Base-by-base conservation (phyloP, 35 echinoderm and acorn worm species). In the Anneissia japonica region DNA sequence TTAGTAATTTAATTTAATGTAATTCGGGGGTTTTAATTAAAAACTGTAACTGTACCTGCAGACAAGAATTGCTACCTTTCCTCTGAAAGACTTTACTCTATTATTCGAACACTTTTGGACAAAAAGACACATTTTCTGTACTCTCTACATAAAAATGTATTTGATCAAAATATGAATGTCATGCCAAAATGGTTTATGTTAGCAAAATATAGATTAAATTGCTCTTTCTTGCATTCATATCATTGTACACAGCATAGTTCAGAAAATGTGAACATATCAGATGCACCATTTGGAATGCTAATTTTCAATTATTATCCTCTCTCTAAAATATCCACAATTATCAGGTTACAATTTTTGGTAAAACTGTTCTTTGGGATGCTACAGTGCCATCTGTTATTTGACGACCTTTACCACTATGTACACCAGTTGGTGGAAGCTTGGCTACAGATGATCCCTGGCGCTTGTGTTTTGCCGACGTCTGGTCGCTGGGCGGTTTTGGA, bases 321-420 rank as follows among this genome's bases (percentile, higher is more conserved):
- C 11, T 32, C 11, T 77, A 77, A 35, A 77, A 35, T 35, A 32
- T 35, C 36, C 1, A 0, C 32, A 46, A 31, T 17, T 76, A 45
- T 72, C 92, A 97, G 80, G 94, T 99, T 34, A 99, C 96, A 81
- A 99, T 99, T 77, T 99, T 99, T 34, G 96, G 96, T 83, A 99
- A 87, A 43, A 99, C 96, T 41, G 96, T 99, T 16, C 96, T 83
- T 72, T 93, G 89, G 33, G 92, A 51, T 19, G 84, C 85, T 36
- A 75, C 87, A 43, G 76, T 79, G 81, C 77, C 89, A 39, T 36
- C 35, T 39, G 37, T 30, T 36, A 79, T 35, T 64, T 98, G 95
- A 19, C 96, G 80, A 30, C 38, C 85, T 84, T 99, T 99, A 40
- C 87, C 93, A 80, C 89, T 93, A 34, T 43, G 46, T 74, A 74